phyloP scores from a whole-genome alignment of 92 coral and sea anemone genomes.

The Palythoa caribaeorum region DNA sequence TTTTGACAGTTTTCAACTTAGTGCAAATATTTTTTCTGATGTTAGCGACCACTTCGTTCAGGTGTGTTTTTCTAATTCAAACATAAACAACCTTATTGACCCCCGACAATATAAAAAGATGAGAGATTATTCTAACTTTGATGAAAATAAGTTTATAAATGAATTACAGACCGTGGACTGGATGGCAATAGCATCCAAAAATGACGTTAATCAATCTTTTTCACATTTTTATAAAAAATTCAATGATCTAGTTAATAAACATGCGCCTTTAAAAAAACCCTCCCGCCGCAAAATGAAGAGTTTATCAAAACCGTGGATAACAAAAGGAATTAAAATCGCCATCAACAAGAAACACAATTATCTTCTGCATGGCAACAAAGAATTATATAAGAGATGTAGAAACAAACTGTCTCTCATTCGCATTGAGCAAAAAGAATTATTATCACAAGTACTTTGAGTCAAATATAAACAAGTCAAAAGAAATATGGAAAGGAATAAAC shows the following conservation, averaged over 20 bases:
- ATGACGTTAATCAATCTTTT: conserved; percentile 27
- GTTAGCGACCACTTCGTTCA: not conserved
- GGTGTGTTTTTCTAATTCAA: not conserved
- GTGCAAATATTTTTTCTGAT: not conserved
- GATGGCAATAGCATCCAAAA: conserved; percentile 8
- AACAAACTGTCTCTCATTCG: conserved; percentile 38
- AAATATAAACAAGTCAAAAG: conserved; percentile 4
- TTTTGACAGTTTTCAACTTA: not conserved
- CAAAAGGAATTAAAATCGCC: conserved; percentile 30
- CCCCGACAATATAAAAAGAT: not conserved
- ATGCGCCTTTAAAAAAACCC: conserved; percentile 39
- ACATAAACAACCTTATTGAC: not conserved
- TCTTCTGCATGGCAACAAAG: conserved; percentile 23
- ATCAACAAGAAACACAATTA: conserved; percentile 35
- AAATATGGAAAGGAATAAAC: conserved; percentile 24
- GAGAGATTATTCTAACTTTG: conserved; percentile 9
- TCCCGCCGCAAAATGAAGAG: conserved; percentile 37
- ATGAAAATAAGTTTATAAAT: conserved; percentile 3
- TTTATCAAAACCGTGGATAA: conserved; percentile 42
- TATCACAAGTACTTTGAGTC: conserved; percentile 24
- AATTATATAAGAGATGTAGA: conserved; percentile 16
- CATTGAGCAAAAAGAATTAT: conserved; percentile 31
- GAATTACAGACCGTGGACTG: not conserved
- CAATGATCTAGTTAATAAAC: conserved; percentile 7
- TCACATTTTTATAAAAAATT: not conserved